phyloP scores from a whole-genome alignment of 2,113 vertebrate genomes.

The Reinhardtius hippoglossoides region DNA sequence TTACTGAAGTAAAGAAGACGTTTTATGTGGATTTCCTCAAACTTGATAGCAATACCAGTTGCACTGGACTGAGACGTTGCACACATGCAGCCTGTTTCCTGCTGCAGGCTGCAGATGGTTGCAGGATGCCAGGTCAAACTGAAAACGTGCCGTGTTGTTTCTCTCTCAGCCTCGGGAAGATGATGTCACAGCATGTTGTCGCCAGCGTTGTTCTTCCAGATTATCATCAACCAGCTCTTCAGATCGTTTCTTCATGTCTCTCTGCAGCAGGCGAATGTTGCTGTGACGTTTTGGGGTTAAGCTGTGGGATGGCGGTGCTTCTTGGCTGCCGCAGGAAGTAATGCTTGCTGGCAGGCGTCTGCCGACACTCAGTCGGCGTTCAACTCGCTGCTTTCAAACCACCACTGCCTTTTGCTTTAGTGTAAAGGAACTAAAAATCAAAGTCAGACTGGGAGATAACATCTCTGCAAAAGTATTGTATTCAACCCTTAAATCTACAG shows the following conservation, averaged over 20 bases:
- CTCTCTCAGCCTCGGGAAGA: conserved; percentile 25
- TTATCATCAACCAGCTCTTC: conserved; percentile 53
- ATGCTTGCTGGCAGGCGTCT: conserved; percentile 41
- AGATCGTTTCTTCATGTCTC: conserved; percentile 27
- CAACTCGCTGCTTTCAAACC: neutral
- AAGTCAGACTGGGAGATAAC: no score
- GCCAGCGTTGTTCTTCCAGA: conserved; percentile 40
- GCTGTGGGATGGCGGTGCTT: conserved; percentile 37
- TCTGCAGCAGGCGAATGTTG: neutral
- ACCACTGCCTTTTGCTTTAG: neutral
- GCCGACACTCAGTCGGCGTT: conserved; percentile 22
- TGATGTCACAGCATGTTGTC: conserved; percentile 55
- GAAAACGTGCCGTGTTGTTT: conserved; percentile 25
- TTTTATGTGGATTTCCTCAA: no score
- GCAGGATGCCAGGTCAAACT: conserved; percentile 16
- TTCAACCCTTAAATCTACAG: no score
- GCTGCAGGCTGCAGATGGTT: conserved; percentile 29
- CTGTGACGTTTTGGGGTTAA: conserved; percentile 73
- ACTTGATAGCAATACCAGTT: no score
- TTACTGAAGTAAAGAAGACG: no score
- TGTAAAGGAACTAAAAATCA: neutral
- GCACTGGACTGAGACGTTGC: no score
- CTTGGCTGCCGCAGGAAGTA: conserved; percentile 23
- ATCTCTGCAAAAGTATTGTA: no score
- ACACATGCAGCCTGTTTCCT: conserved; percentile 1